phyloP scores from a whole-genome alignment of 2,797 vertebrate species.

The Myotis daubentonii region DNA sequence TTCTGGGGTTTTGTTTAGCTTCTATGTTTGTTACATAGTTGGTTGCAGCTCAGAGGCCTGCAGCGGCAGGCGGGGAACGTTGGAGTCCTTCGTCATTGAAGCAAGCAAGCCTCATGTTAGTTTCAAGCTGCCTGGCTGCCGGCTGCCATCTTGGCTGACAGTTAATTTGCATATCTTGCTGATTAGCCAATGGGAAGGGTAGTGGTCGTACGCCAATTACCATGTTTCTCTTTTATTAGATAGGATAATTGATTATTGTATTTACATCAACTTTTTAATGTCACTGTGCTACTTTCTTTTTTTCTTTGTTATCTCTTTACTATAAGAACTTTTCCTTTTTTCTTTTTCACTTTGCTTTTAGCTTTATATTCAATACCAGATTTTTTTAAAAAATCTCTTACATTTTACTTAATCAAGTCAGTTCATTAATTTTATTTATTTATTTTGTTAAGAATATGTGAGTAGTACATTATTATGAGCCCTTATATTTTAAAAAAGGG shows the following conservation, averaged over 20 bases:
- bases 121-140: too few relatives aligned
- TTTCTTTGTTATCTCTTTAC: not conserved
- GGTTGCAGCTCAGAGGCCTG: too few relatives aligned
- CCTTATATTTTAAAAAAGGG: not conserved
- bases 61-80: too few relatives aligned
- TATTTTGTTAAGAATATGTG: not conserved
- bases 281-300: not conserved
- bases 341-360: not conserved
- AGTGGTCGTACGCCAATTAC: too few relatives aligned
- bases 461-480: not conserved
- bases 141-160: too few relatives aligned
- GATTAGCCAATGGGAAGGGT: too few relatives aligned
- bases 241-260: conserved; percentile 9
- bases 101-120: too few relatives aligned
- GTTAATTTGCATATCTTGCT: too few relatives aligned
- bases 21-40: too few relatives aligned
- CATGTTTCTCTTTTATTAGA: too few relatives aligned
- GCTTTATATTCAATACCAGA: conserved; percentile 4
- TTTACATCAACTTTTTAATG: not conserved
- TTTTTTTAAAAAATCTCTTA: not conserved
- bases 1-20: too few relatives aligned
- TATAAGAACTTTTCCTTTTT: not conserved
- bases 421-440: not conserved
- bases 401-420: not conserved
- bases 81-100: too few relatives aligned